Percentiles rank a stretch among this genome's conserved stretches.
Conservation (phyloP, 2,113 vertebrate genomes). For the Polyodon spathula region DNA sequence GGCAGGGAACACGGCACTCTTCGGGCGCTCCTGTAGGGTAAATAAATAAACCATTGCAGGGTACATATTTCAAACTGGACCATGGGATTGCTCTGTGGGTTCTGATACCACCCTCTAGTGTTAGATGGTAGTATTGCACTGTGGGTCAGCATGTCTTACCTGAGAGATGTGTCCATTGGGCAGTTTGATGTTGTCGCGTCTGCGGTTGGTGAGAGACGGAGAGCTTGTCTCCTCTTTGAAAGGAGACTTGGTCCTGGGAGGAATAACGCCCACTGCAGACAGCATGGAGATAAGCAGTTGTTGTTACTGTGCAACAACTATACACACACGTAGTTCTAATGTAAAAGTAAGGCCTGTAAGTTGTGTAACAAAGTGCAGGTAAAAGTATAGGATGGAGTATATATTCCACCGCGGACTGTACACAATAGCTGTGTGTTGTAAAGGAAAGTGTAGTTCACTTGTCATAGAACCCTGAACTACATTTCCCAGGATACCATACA, state of each 20-base stretch:
- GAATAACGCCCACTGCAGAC: conserved; percentile 78
- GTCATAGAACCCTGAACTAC: no score
- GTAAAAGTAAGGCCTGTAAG: no score
- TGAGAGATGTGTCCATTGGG: conserved; percentile 65
- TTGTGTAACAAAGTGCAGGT: no score
- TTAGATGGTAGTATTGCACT: background rate
- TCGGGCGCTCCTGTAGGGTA: conserved; percentile 86
- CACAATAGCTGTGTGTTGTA: no score
- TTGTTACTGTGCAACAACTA: no score
- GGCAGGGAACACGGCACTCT: conserved; percentile 69
- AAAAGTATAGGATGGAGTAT: no score
- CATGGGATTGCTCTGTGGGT: background rate
- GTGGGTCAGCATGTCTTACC: conserved; percentile 44
- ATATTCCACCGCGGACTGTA: no score
- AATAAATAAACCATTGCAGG: no score
- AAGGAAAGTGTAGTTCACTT: no score
- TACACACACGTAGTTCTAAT: no score
- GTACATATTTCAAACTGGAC: background rate
- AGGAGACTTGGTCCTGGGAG: conserved; percentile 85
- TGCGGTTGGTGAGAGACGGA: conserved; percentile 33
- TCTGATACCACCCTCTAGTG: no score
- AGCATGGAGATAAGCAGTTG: conserved; percentile 1
- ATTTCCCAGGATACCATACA: no score
- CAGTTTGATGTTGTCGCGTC: conserved; percentile 33
- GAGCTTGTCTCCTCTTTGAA: conserved; percentile 49